These are phyloP conservation scores for Phataginus tricuspis DNA, from an alignment of 2,797 vertebrate species.

Conservation along the genomic window DNA sequence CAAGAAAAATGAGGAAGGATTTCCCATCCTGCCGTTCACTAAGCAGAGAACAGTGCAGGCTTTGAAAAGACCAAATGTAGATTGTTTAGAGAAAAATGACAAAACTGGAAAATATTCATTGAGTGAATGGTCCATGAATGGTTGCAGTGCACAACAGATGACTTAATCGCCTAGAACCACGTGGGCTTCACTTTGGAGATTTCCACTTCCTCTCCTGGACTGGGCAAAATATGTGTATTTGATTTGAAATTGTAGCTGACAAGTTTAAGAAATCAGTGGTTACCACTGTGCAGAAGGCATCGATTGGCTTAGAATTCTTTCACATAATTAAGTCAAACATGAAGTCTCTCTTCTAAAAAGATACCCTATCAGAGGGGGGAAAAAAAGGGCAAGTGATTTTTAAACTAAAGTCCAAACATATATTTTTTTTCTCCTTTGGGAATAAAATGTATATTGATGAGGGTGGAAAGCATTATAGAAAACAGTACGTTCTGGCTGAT, in stretches of 20 bases:
- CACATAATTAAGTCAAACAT: background rate
- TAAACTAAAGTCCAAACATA: too few species aligned
- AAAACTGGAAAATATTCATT: slow-evolving; percentile 79
- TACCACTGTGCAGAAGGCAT: fast-evolving
- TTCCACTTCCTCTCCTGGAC: background rate
- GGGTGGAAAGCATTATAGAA: fast-evolving
- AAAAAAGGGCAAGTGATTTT: background rate
- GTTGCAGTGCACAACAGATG: slow-evolving; percentile 24
- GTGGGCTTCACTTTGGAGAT: slow-evolving; percentile 22
- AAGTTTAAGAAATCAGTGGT: background rate
- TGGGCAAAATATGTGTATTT: background rate
- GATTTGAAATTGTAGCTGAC: slow-evolving; percentile 43
- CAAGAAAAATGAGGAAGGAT: slow-evolving; percentile 67
- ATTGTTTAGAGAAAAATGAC: slow-evolving; percentile 82
- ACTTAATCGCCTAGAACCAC: slow-evolving; percentile 40
- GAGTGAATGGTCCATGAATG: slow-evolving; percentile 56
- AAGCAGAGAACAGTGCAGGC: slow-evolving; percentile 68
- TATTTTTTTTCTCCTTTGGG: too few species aligned
- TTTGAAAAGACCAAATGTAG: slow-evolving; percentile 78
- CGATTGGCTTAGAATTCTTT: too few species aligned
- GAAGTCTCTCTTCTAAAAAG: background rate
- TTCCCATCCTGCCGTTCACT: slow-evolving; percentile 77
- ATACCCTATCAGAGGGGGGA: fast-evolving
- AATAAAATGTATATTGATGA: fast-evolving
- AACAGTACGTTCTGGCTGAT: background rate